These are phyloP conservation scores for Tetragnatha versicolor DNA, from an alignment of 1,140 invertebrate species.

Conservation along the genomic window DNA sequence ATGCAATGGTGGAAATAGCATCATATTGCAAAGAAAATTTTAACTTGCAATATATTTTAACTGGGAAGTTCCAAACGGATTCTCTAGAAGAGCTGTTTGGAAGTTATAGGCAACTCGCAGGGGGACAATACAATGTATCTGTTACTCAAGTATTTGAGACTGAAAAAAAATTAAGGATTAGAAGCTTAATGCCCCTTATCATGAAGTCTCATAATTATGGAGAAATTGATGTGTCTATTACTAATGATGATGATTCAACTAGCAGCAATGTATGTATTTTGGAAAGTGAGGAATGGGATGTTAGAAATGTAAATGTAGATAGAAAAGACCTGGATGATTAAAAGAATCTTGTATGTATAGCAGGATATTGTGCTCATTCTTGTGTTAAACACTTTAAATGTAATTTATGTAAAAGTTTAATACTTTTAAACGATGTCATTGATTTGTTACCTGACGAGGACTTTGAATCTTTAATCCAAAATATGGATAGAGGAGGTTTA, in stretches of 20 bases:
- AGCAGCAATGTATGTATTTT: not conserved
- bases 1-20: slow-evolving; percentile 44
- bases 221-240: not conserved
- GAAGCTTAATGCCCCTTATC: not conserved
- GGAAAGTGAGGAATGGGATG: too few relatives aligned
- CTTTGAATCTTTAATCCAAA: too few relatives aligned
- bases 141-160: slow-evolving; percentile 50
- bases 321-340: too few relatives aligned
- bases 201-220: not conserved
- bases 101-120: slow-evolving; percentile 43
- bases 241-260: not conserved
- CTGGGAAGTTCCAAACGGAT: slow-evolving; percentile 55
- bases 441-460: too few relatives aligned
- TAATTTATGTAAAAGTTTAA: too few relatives aligned
- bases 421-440: too few relatives aligned
- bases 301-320: too few relatives aligned
- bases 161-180: slow-evolving; percentile 16
- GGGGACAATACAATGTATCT: slow-evolving; percentile 27
- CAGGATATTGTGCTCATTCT: too few relatives aligned
- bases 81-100: slow-evolving; percentile 39
- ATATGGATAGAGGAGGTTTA: too few relatives aligned
- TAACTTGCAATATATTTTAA: slow-evolving; percentile 21
- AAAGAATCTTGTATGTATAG: too few relatives aligned
- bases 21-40: slow-evolving; percentile 21
- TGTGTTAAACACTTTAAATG: too few relatives aligned